A percentile compares a stretch with the other conserved stretches of the same genome.
phyloP scores from a whole-genome alignment of 2,113 vertebrate genomes.

The Caranx ignobilis region DNA sequence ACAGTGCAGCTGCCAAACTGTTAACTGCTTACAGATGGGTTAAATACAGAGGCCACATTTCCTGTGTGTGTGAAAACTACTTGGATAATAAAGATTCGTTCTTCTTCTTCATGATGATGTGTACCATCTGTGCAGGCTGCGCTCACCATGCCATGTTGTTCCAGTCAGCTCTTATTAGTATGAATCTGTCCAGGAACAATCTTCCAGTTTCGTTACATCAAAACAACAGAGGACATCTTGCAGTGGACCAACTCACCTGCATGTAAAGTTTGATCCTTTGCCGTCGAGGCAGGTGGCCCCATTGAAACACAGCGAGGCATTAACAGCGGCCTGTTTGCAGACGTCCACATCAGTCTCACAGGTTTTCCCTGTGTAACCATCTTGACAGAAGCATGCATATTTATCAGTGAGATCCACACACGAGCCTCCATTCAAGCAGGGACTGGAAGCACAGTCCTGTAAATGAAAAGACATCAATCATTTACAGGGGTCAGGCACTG shows the following conservation, averaged over 20 bases:
- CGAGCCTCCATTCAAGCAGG: constrained; percentile 84
- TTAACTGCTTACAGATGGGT: too few relatives aligned
- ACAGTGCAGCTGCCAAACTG: too few relatives aligned
- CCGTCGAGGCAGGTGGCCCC: constrained; percentile 82
- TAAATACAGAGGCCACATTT: too few relatives aligned
- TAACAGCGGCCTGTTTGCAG: constrained; percentile 64
- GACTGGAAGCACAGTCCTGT: constrained; percentile 83
- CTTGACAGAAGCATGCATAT: constrained; percentile 84
- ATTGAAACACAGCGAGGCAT: constrained; percentile 79
- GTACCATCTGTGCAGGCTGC: background rate
- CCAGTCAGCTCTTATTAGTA: background rate
- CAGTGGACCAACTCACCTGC: constrained; percentile 75
- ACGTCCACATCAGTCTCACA: constrained; percentile 80
- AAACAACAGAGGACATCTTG: background rate
- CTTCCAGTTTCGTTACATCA: background rate
- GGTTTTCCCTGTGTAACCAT: constrained; percentile 80
- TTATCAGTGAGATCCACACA: constrained; percentile 83
- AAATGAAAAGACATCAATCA: constrained; percentile 47
- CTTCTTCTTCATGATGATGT: background rate
- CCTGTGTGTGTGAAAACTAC: too few relatives aligned
- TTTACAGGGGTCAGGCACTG: background rate
- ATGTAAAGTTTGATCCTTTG: constrained; percentile 83
- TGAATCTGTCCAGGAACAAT: background rate
- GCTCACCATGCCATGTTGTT: background rate
- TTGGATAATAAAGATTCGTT: too few relatives aligned